Conservation (phyloP, 2,888 invertebrate species). For the Argyresthia albistria region DNA sequence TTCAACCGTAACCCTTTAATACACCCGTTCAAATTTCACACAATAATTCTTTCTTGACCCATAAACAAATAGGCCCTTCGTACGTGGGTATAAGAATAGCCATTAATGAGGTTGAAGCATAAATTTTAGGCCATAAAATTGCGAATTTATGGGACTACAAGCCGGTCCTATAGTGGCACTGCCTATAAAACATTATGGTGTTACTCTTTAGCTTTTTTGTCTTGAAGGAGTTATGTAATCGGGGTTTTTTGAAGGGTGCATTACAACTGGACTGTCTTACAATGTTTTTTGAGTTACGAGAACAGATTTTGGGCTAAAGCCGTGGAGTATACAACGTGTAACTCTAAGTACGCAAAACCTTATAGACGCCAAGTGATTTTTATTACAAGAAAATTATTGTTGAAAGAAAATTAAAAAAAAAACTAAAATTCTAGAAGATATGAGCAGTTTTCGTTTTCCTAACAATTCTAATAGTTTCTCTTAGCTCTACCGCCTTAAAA, state of each 20-base stretch:
- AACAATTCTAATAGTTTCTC: no score
- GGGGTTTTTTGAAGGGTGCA: neutral
- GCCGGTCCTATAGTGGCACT: conserved; percentile 54
- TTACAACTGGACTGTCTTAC: conserved; percentile 18
- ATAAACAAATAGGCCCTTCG: conserved; percentile 48
- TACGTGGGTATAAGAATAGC: conserved; percentile 44
- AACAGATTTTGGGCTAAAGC: conserved; percentile 41
- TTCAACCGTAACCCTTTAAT: conserved; percentile 14
- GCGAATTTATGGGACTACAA: conserved; percentile 47
- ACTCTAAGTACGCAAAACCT: no score
- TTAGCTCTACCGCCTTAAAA: no score
- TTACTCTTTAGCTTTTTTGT: conserved; percentile 23
- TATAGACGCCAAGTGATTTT: no score
- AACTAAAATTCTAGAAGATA: no score
- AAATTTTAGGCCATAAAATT: conserved; percentile 68
- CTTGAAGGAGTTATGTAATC: neutral
- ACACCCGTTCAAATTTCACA: conserved; percentile 34
- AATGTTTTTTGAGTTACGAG: conserved; percentile 52
- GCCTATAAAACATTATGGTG: conserved; percentile 39
- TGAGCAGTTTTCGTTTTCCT: no score
- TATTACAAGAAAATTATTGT: no score
- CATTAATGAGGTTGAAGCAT: conserved; percentile 61
- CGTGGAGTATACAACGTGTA: conserved; percentile 32
- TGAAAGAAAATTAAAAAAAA: no score
- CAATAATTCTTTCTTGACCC: conserved; percentile 66